Base-by-base conservation (phyloP, 2,888 invertebrate species). In the Nomada fabriciana region DNA sequence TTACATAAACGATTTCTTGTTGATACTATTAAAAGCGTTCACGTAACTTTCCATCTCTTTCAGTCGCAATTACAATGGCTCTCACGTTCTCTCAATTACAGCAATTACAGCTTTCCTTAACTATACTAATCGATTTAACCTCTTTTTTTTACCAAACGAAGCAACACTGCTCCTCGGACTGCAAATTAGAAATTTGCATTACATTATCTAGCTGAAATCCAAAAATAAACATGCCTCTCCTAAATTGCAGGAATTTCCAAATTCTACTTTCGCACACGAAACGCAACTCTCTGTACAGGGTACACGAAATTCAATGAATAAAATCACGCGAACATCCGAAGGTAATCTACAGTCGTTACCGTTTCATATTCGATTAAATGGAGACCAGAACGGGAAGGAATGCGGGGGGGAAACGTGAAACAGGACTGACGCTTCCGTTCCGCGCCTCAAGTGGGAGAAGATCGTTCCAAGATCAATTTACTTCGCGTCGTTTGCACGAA, bases 401-500 rank as follows among this genome's bases (percentile, higher is more conserved):
- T 25, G 36, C 55, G 23, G 42, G 53, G 42, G 53, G 42, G 59
- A 68, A 68, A 43, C 55, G 13, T 52, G 50, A 18, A 55, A 52
- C 57, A 47, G 73, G 65, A 9, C 1, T 57, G 29, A 59, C 52
- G 63, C 55, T 70, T 61, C 55, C 79, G 52, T 70, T 61, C 25
- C n/a, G 11, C 43, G 42, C 11, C 64, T 59, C 43, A 52, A 60
- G 69, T 11, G 20, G 64, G 60, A 36, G 15, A 1, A 4, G 43
- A 75, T 71, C 70, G 80, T 80, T 82, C 36, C 57, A 25, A 71
- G 80, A 75, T 75, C 82, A 82, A 80, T 82, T 82, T 82, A 71
- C 71, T n/a, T 52, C 50, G 13, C 57, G 73, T 75, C 82, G 78
- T 74, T 82, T 72, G 68, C 74, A 70, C 71, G 82, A 70, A 79